These are phyloP conservation scores for Lycodopsis pacificus DNA, from an alignment of 2,797 vertebrate genomes.

Conservation along the genomic window DNA sequence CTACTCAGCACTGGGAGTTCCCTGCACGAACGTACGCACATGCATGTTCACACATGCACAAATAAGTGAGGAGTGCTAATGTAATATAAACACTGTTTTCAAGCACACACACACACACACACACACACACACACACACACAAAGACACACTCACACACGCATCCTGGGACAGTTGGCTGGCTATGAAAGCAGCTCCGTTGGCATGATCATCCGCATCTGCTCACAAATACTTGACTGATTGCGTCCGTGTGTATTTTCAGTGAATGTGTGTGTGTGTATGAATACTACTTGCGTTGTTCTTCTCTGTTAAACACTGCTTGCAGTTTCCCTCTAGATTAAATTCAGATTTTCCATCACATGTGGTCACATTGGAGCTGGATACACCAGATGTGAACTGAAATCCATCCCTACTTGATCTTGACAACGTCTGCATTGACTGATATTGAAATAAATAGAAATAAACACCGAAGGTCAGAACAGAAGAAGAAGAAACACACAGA, in stretches of 20 bases:
- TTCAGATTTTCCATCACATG: constrained; percentile 9
- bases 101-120: constrained; percentile 30
- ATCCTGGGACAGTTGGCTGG: constrained; percentile 52
- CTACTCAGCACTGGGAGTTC: constrained; percentile 41
- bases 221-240: constrained; percentile 43
- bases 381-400: neutral
- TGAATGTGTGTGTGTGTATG: constrained; percentile 6
- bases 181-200: constrained; percentile 56
- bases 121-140: constrained; percentile 29
- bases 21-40: constrained; percentile 20
- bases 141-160: too few species aligned
- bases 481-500: neutral
- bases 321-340: neutral
- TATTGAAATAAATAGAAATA: neutral
- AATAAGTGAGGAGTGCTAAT: neutral
- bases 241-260: constrained; percentile 25
- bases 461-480: neutral
- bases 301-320: neutral
- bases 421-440: neutral
- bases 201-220: constrained; percentile 39
- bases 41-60: too few species aligned
- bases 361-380: neutral
- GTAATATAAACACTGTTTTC: constrained; percentile 33
- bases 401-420: neutral
- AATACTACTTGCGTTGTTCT: neutral